Percentiles rank a stretch among this genome's conserved stretches.
Evolutionary conservation across 2,888 invertebrate species (phyloP).

Genomic region (Trachelus stipa): DNA sequence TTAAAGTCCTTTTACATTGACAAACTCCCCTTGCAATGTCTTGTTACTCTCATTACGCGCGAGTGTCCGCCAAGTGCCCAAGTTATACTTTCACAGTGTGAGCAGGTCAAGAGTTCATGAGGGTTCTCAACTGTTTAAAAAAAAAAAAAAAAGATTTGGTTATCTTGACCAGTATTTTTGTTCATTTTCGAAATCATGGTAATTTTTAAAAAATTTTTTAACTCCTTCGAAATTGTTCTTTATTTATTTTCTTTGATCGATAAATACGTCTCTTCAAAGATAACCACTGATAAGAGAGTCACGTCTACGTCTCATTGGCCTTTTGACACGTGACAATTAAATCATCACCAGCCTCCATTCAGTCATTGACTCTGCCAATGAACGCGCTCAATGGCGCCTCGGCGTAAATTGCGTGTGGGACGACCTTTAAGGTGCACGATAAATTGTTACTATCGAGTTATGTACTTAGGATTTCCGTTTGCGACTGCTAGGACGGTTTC

Average conservation of each 20-base stretch:
- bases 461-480: background rate
- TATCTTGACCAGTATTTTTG: background rate
- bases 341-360: conserved; percentile 51
- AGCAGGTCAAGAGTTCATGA: conserved; percentile 43
- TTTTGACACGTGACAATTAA: conserved; percentile 51
- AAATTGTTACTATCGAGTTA: background rate
- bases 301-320: conserved; percentile 40
- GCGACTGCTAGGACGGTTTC: background rate
- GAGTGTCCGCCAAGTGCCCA: conserved; percentile 21
- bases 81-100: conserved; percentile 40
- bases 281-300: conserved; percentile 17
- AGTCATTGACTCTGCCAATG: conserved; percentile 46
- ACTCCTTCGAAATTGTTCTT: background rate
- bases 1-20: background rate
- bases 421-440: conserved; percentile 14
- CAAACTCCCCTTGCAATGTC: background rate
- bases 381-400: conserved; percentile 27
- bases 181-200: background rate
- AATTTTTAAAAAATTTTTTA: too few relatives aligned
- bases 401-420: conserved; percentile 52
- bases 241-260: background rate
- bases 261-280: background rate
- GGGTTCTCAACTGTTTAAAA: conserved; percentile 34
- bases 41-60: conserved; percentile 7
- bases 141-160: background rate